Evolutionary conservation across 2,888 invertebrate genomes (phyloP), one percentile per base, ranked within the genome.

Genomic region (Drosophila affinis): DNA sequence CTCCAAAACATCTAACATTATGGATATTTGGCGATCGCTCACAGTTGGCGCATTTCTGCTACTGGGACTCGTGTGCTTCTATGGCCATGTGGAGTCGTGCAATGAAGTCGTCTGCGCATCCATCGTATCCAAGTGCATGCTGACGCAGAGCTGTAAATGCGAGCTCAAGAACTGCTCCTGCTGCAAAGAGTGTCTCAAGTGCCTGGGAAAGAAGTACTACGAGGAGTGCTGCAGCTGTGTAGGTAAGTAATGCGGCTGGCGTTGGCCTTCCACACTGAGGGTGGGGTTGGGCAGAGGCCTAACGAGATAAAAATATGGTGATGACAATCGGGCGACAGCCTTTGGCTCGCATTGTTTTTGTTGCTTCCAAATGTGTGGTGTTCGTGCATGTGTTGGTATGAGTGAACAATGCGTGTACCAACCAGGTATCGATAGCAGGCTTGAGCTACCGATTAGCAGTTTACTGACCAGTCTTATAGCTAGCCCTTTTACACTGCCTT

Each of bases 181-280:
- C 91, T 98, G 98, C 93, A 96, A 96, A 88, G 98, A 98, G 91
- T 99, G 99, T 90, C 96, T 96, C 85, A 96, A 95, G 89, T 99
- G 99, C 90, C 94, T 99, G 65, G 96, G 96, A 79, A 95, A 88
- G 55, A 90, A 96, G 87, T 94, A 98, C 57, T 98, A 97, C 92
- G 95, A 95, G 77, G 98, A 98, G 92, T 99, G 99, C 93, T 99
- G 99, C 91, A 98, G 98, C 61, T 99, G 98, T 93, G 98, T 99
- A 85, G 98, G 99, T 98, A 93, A 95, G 97, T 81, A 39, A 17
- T 10, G 45, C 12, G 27, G n/a, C 18, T 9, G 18, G 54, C 7
- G 46, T 10, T 46, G 45, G 14, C 27, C 18, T 7, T 21, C 24
- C 18, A 6, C 34, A 12, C 47, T 10, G 61, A 44, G 32, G 29